Evolutionary conservation across 2,888 invertebrate genomes (phyloP), one percentile per base, ranked within the genome.

Genomic region (Platycheirus albimanus): DNA sequence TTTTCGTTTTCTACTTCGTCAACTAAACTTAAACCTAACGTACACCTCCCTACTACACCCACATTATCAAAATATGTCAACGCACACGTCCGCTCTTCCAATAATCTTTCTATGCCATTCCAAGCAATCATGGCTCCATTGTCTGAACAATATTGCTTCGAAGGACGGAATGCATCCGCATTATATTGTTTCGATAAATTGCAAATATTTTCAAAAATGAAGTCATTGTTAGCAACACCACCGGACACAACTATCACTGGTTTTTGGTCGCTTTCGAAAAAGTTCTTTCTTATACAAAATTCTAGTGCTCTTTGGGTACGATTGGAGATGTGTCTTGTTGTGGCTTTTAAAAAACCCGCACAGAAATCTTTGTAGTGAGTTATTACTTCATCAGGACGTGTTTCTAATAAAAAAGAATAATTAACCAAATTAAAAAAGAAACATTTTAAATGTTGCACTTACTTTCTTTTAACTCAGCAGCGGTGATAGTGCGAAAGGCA

Each of bases 121-220:
- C 99, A 99, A 15, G 99, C 99, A 87, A 99, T 97, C 99, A 99
- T 99, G 33, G 98, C 93, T 6, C 99, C 99, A 93, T 99, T 99
- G 90, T 99, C 99, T 0, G 98, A 98, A 89, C 99, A 99, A 8
- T 98, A 92, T 87, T 93, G 92, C 19, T 95, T 94, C 2, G 97
- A 96, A 11, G 99, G 98, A 72, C 96, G 93, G 70, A 93, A 92
- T 3, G 96, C 91, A 87, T 91, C 92, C 87, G 94, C 96, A 0
- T 92, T 93, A 87, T 93, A 92, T 86, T 93, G 92, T 13, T 92
- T 87, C 86, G 96, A 95, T 83, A 98, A 89, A 54, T 94, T 91
- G 87, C 93, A 87, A 15, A 99, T 91, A 58, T 94, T 94, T 85
- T 93, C 91, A 58, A 94, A 94, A 63, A 99, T 94, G 87, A 94